A percentile compares a stretch with the other conserved stretches of the same genome.
Conservation (phyloP, 2,888 invertebrate species). For the Lepetodrilus schrolli region DNA sequence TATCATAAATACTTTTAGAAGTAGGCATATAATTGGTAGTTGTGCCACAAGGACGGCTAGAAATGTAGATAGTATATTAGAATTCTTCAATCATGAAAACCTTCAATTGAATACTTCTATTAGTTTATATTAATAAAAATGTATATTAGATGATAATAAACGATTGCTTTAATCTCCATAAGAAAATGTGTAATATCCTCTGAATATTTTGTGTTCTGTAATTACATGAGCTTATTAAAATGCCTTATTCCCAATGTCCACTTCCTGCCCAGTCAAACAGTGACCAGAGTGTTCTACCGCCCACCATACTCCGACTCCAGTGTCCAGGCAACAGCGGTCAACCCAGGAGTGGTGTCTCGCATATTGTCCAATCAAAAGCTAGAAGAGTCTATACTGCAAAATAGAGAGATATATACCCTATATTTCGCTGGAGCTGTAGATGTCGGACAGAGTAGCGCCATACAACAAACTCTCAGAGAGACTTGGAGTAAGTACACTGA, state of each 20-base stretch:
- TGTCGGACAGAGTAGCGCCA: background rate
- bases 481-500: background rate
- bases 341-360: background rate
- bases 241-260: too few relatives aligned
- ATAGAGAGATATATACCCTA: background rate
- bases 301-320: background rate
- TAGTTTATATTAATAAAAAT: too few relatives aligned
- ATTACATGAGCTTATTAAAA: background rate
- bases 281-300: conserved; percentile 29
- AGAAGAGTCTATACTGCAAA: background rate
- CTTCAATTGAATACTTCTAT: too few relatives aligned
- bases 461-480: background rate
- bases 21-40: too few relatives aligned
- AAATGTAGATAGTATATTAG: too few relatives aligned
- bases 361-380: background rate
- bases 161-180: too few relatives aligned
- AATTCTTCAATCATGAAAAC: too few relatives aligned
- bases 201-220: background rate
- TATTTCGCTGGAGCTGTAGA: background rate
- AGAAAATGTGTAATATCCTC: too few relatives aligned
- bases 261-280: background rate
- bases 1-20: too few relatives aligned
- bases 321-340: background rate
- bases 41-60: too few relatives aligned
- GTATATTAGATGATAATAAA: too few relatives aligned